Evolutionary conservation across 2,797 vertebrate species (phyloP), one percentile per base, ranked within the genome.

Genomic region (Limnodromus scolopaceus): DNA sequence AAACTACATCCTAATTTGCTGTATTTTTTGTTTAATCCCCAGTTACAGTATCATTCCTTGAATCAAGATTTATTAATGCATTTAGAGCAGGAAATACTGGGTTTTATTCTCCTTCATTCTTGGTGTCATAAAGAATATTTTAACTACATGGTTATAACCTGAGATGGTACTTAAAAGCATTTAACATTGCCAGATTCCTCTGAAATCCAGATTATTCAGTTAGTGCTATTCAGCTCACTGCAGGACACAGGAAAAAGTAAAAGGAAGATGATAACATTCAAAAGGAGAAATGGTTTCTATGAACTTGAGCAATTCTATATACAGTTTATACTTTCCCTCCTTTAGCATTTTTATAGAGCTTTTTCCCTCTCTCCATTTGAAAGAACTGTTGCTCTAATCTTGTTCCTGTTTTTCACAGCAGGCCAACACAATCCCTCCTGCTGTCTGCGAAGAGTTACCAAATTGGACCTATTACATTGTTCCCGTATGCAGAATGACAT

Each of bases 381-480:
- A 96, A 89, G 75, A 95, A 70, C 90, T 87, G 75, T 87, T 93
- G 80, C 87, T 96, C 81, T 93, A 82, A 95, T 95, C 95, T 88
- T 91, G 66, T 76, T 96, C 93, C 79, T 94, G 81, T 83, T 97
- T 96, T 84, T 95, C 94, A 89, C 93, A 97, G 95, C 92, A 96
- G 93, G 95, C 60, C 61, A 65, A 74, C 74, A 93, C 71, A 83
- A 88, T 82, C 93, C 93, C 93, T 89, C 81, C 64, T 84, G 90
- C 85, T 94, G 87, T 46, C 84, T 75, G 64, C 10, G 3, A 57
- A 68, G 57, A 83, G 65, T 92, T 83, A 81, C 87, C 66, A 87
- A 95, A 94, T 84, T 92, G 83, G 91, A 68, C 77, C 55, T 32
- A 87, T 82, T 84, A 84, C 88, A 83, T 84, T 94, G 92, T 72